Evolutionary conservation across 1,140 invertebrate genomes (phyloP).

Genomic region (Dendrolimus punctatus): DNA sequence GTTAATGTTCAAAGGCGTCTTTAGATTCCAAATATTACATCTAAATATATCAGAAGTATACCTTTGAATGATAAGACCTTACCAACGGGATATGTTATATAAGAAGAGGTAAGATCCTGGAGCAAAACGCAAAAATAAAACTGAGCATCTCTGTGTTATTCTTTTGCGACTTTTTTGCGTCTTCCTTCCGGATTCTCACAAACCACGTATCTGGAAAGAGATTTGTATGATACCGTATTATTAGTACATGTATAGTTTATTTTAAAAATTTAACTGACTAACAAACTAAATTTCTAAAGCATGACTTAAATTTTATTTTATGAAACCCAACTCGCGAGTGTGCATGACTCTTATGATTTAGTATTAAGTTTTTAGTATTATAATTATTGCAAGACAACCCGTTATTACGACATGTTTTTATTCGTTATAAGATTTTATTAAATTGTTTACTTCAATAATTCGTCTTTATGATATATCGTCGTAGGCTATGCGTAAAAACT

Average conservation of each 20-base stretch:
- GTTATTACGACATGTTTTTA: slow-evolving; percentile 49
- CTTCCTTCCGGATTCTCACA: slow-evolving; percentile 39
- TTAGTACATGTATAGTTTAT: slow-evolving; percentile 20
- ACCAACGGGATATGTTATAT: not conserved
- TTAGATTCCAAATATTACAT: too few species aligned
- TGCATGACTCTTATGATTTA: slow-evolving; percentile 48
- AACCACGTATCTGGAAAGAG: slow-evolving; percentile 31
- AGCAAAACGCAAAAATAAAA: slow-evolving; percentile 52
- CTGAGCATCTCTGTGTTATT: slow-evolving; percentile 26
- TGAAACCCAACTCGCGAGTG: slow-evolving; percentile 56
- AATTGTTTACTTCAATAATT: slow-evolving; percentile 69
- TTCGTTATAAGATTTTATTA: slow-evolving; percentile 35
- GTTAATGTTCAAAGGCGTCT: slow-evolving; percentile 34
- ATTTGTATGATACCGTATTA: slow-evolving; percentile 17
- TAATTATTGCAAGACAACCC: slow-evolving; percentile 28
- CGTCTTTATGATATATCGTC: slow-evolving; percentile 35
- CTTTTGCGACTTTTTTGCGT: slow-evolving; percentile 37
- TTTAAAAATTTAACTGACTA: slow-evolving; percentile 58
- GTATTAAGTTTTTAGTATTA: slow-evolving; percentile 26
- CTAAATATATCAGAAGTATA: too few species aligned
- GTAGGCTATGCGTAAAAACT: slow-evolving; percentile 58
- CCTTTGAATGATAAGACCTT: too few species aligned
- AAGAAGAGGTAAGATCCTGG: slow-evolving; percentile 28
- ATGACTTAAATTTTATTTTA: slow-evolving; percentile 58
- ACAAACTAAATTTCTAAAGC: slow-evolving; percentile 63